Evolutionary conservation across 2,113 vertebrate species (phyloP).

Genomic region (Setophaga coronata): DNA sequence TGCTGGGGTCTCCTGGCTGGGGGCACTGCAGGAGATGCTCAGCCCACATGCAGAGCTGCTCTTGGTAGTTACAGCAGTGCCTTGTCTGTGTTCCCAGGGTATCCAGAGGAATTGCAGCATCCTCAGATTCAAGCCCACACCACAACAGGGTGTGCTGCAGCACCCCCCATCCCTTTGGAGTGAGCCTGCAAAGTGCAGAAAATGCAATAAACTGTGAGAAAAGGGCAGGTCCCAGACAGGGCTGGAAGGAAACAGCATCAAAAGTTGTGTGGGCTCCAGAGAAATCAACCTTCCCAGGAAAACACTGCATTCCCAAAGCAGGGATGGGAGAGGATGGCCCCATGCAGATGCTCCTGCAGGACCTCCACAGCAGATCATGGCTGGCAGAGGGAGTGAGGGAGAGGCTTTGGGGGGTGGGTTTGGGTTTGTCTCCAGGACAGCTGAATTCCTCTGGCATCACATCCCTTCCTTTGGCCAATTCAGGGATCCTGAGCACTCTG

Average conservation of each 20-base stretch:
- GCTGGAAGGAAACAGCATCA: not conserved
- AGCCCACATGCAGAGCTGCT: not conserved
- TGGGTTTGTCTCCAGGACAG: not conserved
- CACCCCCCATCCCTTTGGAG: not conserved
- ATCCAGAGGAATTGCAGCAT: not conserved
- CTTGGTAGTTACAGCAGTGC: not conserved
- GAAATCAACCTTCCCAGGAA: not conserved
- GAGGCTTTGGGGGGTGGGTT: not conserved
- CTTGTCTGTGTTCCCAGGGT: not conserved
- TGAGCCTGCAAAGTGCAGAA: not conserved
- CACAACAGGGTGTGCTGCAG: not conserved
- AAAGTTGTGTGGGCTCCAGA: fast-evolving
- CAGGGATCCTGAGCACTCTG: fast-evolving
- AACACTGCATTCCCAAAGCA: not conserved
- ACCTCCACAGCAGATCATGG: not conserved
- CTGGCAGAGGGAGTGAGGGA: not conserved
- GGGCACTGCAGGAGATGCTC: not conserved
- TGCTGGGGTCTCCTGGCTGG: not conserved
- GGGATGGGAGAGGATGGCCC: not conserved
- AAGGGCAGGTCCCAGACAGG: not conserved
- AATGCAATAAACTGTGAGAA: not conserved
- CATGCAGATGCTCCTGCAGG: not conserved
- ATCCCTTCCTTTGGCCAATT: not conserved
- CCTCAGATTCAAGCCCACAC: not conserved
- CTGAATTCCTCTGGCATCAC: not conserved